Percentiles rank a stretch among this genome's conserved stretches.
Evolutionary conservation across 37 sponge, comb jelly and placozoan species (phyloP).

Genomic region (Oopsacas minuta): DNA sequence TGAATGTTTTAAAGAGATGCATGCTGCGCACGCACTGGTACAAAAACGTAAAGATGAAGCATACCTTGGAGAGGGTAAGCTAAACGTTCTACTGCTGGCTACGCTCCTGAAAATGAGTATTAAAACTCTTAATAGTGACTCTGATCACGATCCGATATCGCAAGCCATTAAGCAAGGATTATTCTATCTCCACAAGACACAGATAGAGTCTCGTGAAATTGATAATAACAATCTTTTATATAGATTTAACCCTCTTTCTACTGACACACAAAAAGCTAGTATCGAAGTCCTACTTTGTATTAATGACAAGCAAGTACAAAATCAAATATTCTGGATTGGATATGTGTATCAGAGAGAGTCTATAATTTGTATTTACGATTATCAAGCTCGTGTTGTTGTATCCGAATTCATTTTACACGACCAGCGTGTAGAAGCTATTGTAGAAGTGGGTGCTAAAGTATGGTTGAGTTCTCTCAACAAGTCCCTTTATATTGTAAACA

Average conservation of each 20-base stretch:
- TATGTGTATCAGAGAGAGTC: conserved; percentile 5
- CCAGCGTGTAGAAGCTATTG: neutral
- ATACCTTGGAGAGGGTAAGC: neutral
- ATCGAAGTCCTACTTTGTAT: neutral
- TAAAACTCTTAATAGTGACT: neutral
- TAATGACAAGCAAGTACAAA: neutral
- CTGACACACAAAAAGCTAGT: conserved; percentile 5
- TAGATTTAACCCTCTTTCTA: neutral
- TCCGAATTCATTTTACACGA: neutral
- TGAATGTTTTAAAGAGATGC: neutral
- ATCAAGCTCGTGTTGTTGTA: neutral
- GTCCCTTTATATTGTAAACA: neutral
- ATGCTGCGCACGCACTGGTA: neutral
- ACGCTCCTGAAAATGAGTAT: neutral
- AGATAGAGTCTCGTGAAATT: neutral
- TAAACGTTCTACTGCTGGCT: neutral
- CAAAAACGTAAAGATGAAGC: neutral
- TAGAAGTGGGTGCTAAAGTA: neutral
- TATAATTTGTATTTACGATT: neutral
- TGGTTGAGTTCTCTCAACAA: neutral
- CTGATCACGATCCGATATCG: neutral
- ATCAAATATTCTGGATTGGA: neutral
- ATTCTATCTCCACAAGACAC: neutral
- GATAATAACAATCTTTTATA: neutral
- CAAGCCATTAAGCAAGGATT: neutral